Evolutionary conservation across 2,113 vertebrate genomes (phyloP).

Genomic region (Pomatostomus ruficeps): DNA sequence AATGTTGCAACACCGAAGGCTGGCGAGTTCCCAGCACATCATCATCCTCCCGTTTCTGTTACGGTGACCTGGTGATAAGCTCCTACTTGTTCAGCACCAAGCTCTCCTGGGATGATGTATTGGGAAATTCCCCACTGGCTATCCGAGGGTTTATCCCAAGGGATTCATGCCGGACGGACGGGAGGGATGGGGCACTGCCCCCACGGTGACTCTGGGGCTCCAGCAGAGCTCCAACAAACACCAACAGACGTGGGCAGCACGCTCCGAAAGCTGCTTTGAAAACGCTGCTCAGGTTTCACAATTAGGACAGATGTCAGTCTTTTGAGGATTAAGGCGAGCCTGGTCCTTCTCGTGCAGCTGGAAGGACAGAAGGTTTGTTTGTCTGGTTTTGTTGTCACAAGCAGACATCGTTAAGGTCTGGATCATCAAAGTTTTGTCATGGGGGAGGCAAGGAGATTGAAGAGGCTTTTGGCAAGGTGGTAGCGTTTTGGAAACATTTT

Average conservation of each 20-base stretch:
- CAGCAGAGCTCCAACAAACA: not conserved
- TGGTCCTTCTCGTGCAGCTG: not conserved
- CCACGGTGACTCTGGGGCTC: not conserved
- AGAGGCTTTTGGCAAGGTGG: not conserved
- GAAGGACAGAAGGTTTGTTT: not conserved
- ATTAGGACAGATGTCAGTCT: slow-evolving; percentile 30
- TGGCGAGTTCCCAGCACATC: not conserved
- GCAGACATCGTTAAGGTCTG: not conserved
- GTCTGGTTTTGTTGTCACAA: not conserved
- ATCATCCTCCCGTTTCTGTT: not conserved
- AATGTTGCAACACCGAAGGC: not conserved
- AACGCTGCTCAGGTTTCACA: not conserved
- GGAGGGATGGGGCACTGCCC: not conserved
- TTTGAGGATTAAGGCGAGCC: not conserved
- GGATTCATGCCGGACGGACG: not conserved
- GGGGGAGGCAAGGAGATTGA: not conserved
- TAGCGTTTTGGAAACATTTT: not conserved
- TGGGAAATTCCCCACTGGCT: slow-evolving; percentile 17
- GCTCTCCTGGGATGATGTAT: not conserved
- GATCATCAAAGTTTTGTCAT: not conserved
- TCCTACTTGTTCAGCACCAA: not conserved
- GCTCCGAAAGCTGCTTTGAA: not conserved
- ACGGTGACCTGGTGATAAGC: slow-evolving; percentile 7
- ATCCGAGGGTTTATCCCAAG: not conserved
- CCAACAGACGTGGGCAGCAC: not conserved